These are phyloP conservation scores for Taurulus bubalis DNA, from an alignment of 2,113 vertebrate species.

Conservation along the genomic window DNA sequence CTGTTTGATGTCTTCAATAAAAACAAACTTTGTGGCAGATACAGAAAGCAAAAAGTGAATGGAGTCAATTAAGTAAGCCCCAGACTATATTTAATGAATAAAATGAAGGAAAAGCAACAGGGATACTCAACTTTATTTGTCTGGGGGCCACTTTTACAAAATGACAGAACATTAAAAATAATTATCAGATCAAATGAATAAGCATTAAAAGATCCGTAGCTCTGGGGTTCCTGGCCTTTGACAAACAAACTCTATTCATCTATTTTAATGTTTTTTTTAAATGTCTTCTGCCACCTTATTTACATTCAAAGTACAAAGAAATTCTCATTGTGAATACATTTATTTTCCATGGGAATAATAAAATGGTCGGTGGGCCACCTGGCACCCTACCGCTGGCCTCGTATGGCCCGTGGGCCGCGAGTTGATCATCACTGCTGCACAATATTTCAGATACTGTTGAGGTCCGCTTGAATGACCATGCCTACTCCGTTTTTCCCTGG, in stretches of 20 bases:
- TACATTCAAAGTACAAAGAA: neutral
- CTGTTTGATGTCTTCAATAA: neutral
- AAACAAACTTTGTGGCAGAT: constrained; percentile 2
- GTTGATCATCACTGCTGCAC: neutral
- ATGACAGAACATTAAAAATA: neutral
- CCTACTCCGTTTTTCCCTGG: neutral
- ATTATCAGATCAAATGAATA: neutral
- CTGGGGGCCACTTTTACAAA: neutral
- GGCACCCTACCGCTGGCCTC: too few species aligned
- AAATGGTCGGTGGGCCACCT: neutral
- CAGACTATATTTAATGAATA: neutral
- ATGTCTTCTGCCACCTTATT: too few species aligned
- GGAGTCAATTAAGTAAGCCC: neutral
- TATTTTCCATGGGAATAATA: neutral
- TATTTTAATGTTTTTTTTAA: too few species aligned
- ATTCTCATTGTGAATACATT: neutral
- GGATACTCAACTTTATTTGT: neutral
- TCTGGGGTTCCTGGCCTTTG: neutral
- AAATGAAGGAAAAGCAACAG: neutral
- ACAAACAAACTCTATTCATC: neutral
- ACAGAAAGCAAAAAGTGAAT: neutral
- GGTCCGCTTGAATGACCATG: too few species aligned
- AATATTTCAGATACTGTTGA: neutral
- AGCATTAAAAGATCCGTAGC: neutral
- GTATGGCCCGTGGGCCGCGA: too few species aligned